Percentiles rank a stretch among this genome's conserved stretches.
These are phyloP conservation scores for Gallinago solitaria DNA, from an alignment of 2,797 vertebrate genomes.

Conservation along the genomic window DNA sequence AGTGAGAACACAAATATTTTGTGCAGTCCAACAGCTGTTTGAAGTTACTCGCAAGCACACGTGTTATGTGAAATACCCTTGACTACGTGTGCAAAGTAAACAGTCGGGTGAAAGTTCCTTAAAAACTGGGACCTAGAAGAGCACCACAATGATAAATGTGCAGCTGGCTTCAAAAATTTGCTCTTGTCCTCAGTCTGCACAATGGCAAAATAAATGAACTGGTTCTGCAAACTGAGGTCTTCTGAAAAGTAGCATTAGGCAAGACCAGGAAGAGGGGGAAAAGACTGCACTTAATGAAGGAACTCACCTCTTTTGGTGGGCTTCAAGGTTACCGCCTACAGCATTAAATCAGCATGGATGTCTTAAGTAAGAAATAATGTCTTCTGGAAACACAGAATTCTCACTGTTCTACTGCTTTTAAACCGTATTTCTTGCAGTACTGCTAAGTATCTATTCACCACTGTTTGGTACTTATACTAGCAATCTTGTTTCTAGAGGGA, in stretches of 20 bases:
- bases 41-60: background rate
- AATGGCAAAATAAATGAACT: background rate
- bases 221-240: background rate
- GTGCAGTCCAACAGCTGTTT: background rate
- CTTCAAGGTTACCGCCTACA: background rate
- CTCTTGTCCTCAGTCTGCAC: background rate
- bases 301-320: background rate
- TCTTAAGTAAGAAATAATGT: background rate
- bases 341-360: background rate
- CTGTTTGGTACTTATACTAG: background rate
- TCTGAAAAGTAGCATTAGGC: background rate
- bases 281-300: background rate
- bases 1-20: background rate
- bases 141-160: background rate
- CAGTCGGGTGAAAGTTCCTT: background rate
- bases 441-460: background rate
- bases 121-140: background rate
- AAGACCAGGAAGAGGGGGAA: background rate
- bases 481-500: background rate
- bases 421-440: background rate
- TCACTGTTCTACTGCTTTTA: background rate
- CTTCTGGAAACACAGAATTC: background rate
- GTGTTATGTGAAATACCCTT: background rate
- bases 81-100: fast-evolving
- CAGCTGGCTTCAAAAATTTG: background rate